Base-by-base conservation (phyloP, 1,140 invertebrate genomes). In the Holcopasites calliopsidis region DNA sequence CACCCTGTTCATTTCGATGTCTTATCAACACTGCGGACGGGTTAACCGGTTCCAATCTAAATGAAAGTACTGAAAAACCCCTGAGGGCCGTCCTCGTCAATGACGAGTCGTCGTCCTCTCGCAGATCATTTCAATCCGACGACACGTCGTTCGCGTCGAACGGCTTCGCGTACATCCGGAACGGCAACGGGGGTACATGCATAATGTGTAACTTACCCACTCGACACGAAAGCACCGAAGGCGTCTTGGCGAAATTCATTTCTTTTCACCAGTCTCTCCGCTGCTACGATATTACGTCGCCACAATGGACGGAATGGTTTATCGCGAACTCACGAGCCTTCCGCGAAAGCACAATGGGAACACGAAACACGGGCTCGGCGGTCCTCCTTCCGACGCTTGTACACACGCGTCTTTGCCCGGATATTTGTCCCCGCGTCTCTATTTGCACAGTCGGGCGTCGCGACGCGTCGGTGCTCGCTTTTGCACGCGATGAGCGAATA, bases 281-380 rank as follows among this genome's bases (percentile, higher is more conserved):
- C 28, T 21, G 26, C 73, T n/a, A 3, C 10, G 1, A n/a, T 13
- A 49, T 69, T 69, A 49, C 23, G 23, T 52, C 26, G 18, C 44
- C 64, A 60, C 54, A 75, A 75, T 75, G 44, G n/a, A n/a, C n/a
- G n/a, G 65, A 52, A 69, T 40, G 54, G 65, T 70, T 72, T 58
- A 72, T 62, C 33, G 57, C 42, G 44, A 52, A 40, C 50, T 66
- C 10, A 42, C 52, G 21, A 50, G 64, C 26, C 73, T 69, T 68
- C n/a, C 13, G 21, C 31, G 7, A 13, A 0, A n/a, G 61, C 38
- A 81, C 79, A 82, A 82, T 82, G 54, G 65, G 72, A 83, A 83
- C 79, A 79, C 82, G 55, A 75, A 81, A 83, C n/a, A n/a, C 65
- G 82, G 79, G 79, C 76, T 79, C 70, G 78, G 58, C 28, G 69